Evolutionary conservation across 2,797 vertebrate species (phyloP), one percentile per base, ranked within the genome.

Genomic region (Schizopygopsis pylzovi): DNA sequence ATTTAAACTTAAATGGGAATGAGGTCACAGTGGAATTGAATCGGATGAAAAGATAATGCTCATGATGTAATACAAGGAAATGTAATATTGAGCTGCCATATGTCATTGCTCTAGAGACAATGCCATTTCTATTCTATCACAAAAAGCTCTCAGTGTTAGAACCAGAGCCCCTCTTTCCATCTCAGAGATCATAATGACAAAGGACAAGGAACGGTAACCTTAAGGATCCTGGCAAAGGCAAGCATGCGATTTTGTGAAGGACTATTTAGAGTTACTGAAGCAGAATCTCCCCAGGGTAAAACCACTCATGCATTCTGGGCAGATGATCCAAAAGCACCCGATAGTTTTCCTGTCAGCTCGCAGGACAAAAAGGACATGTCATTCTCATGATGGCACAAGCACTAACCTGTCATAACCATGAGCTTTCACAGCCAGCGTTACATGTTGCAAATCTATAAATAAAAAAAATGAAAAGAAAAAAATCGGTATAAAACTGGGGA

Each of bases 181-280:
- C 82, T 84, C 39, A 72, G 45, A 85, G 79, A 85, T 72, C 56
- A 65, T n/a, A 41, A 73, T 80, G 84, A 85, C 77, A n/a, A 79
- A 82, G 45, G 18, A 77, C 28, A 75, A 79, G 81, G 82, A 87
- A 73, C 22, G 4, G 49, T 73, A 47, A 56, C 65, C 41, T 72
- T 85, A 82, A 81, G 61, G 86, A 71, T 68, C 56, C 76, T 61
- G 25, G 18, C 71, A 71, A 20, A 87, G 28, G 61, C 72, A 85
- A 70, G 76, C 79, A 61, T 73, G 73, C 12, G 76, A 54, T 85
- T 79, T 52, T 82, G 83, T 85, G 63, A 70, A 81, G 83, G 54
- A 82, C 79, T 56, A 85, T 84, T 84, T 78, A 75, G 41, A 82
- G 71, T 77, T 86, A 81, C n/a, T 85, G 86, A 85, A 85, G 88